Conservation (phyloP, 2,113 vertebrate genomes). For the Cyprinus carpio region DNA sequence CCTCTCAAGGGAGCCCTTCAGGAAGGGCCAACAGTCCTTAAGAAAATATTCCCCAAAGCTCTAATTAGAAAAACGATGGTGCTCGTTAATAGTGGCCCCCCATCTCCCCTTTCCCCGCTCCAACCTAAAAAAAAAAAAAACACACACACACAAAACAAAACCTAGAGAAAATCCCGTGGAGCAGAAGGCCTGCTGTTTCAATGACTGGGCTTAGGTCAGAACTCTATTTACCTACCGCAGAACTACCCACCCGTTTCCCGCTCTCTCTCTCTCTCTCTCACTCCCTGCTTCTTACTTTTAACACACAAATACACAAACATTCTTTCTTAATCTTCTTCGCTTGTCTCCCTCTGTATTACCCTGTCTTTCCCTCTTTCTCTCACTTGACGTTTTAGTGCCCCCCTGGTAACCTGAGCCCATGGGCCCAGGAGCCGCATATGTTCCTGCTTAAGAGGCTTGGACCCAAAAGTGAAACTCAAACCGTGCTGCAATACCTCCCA, state of each 20-base stretch:
- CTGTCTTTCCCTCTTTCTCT: not conserved
- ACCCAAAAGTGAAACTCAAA: constrained; percentile 72
- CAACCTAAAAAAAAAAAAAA: constrained; percentile 46
- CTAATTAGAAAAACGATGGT: too few species aligned
- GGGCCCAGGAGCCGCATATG: constrained; percentile 73
- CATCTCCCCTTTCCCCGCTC: constrained; percentile 42
- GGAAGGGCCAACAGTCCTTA: too few species aligned
- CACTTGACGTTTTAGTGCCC: constrained; percentile 24
- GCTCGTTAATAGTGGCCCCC: not conserved
- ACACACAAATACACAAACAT: constrained; percentile 12
- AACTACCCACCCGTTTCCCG: constrained; percentile 57
- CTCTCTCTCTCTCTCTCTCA: constrained; percentile 46
- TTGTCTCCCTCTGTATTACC: not conserved
- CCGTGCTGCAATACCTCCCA: constrained; percentile 62
- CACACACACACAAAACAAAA: constrained; percentile 54
- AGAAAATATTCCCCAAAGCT: too few species aligned
- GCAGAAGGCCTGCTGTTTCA: constrained; percentile 71
- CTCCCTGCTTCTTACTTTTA: constrained; percentile 53
- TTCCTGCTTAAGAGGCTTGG: constrained; percentile 73
- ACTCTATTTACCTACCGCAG: constrained; percentile 83
- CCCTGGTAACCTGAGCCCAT: constrained; percentile 54
- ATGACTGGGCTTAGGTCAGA: constrained; percentile 69
- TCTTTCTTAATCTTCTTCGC: constrained; percentile 18
- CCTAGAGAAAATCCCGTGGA: constrained; percentile 75
- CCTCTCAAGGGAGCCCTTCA: too few species aligned